Evolutionary conservation across 2,113 vertebrate species (phyloP).

Genomic region (Zingel zingel): DNA sequence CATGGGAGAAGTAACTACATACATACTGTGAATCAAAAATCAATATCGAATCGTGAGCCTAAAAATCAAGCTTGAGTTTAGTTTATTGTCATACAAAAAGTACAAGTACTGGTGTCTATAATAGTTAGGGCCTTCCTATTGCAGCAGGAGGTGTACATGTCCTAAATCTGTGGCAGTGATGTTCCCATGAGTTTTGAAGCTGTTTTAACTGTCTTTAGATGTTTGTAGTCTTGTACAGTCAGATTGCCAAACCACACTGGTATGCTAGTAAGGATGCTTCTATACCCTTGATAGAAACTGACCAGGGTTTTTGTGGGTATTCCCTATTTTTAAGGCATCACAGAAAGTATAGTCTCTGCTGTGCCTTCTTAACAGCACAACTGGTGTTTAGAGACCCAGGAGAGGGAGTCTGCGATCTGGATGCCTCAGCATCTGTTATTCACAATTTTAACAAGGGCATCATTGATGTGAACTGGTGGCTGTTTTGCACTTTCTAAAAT

Average conservation of each 20-base stretch:
- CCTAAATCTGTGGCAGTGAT: not conserved
- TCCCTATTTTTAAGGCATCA: not conserved
- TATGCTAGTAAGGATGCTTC: not conserved
- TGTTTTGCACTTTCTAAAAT: not conserved
- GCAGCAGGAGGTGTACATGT: not conserved
- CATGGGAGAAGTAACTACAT: too few species aligned
- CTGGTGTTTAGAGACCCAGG: not conserved
- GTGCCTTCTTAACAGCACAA: not conserved
- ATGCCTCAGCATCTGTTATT: not conserved
- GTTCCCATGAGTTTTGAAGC: not conserved
- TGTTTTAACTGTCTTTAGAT: not conserved
- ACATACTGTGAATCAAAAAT: too few species aligned
- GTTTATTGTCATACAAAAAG: too few species aligned
- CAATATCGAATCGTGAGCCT: too few species aligned
- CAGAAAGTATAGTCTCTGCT: not conserved
- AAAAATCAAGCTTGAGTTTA: too few species aligned
- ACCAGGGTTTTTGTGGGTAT: not conserved
- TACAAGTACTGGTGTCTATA: not conserved
- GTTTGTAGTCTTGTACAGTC: not conserved
- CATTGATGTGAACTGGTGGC: not conserved
- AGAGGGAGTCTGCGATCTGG: not conserved
- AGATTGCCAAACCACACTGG: not conserved
- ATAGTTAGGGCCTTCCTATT: not conserved
- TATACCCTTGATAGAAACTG: not conserved
- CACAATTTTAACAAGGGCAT: not conserved